Evolutionary conservation across 64 coral and sea anemone species (phyloP).

Genomic region (Porites lutea): DNA sequence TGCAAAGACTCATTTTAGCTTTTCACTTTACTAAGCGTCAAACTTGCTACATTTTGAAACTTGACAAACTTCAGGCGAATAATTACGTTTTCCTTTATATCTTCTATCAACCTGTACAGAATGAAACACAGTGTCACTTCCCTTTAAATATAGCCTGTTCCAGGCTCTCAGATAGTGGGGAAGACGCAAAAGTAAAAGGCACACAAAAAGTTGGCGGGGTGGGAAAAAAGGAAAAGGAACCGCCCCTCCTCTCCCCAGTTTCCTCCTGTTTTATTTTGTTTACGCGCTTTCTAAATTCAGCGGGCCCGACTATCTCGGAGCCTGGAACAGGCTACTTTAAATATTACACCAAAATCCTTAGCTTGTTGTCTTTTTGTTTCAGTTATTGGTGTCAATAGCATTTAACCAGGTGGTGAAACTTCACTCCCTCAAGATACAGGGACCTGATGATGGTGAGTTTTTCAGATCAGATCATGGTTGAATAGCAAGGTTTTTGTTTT

Average conservation of each 20-base stretch:
- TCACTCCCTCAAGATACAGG: slow-evolving; percentile 95
- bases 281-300: too few species aligned
- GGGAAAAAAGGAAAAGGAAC: too few species aligned
- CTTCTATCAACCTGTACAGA: slow-evolving; percentile 75
- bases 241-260: too few species aligned
- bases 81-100: slow-evolving; percentile 77
- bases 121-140: background rate
- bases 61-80: slow-evolving; percentile 95
- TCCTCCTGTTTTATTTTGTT: too few species aligned
- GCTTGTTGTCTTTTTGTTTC: background rate
- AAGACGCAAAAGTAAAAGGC: too few species aligned
- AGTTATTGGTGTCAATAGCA: slow-evolving; percentile 92
- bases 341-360: too few species aligned
- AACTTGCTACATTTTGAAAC: slow-evolving; percentile 88
- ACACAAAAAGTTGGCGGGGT: too few species aligned
- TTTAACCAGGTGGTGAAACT: slow-evolving; percentile 96
- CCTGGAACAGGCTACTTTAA: too few species aligned
- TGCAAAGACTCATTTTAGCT: too few species aligned
- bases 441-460: slow-evolving; percentile 90
- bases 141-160: too few species aligned
- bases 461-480: background rate
- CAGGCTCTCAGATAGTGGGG: too few species aligned
- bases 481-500: background rate
- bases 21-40: slow-evolving; percentile 72
- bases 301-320: too few species aligned